Conservation (phyloP, 2,113 vertebrate species). For the Notothenia coriiceps region DNA sequence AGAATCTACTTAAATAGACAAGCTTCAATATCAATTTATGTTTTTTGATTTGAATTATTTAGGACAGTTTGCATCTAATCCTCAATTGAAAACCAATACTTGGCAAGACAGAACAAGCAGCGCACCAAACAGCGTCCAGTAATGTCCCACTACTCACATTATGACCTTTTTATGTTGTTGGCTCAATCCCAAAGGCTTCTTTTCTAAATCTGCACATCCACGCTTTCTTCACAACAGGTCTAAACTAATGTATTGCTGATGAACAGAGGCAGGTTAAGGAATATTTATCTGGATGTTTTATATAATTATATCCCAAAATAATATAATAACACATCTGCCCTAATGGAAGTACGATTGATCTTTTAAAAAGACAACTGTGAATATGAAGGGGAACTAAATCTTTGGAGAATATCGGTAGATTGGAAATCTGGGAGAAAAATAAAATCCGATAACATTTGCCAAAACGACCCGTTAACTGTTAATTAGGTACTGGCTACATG, state of each 20-base stretch:
- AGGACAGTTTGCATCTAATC: neutral
- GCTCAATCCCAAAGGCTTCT: neutral
- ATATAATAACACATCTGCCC: too few relatives aligned
- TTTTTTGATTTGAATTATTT: neutral
- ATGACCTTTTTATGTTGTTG: neutral
- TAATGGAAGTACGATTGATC: too few relatives aligned
- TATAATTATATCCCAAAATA: too few relatives aligned
- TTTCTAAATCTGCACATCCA: neutral
- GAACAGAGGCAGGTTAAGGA: too few relatives aligned
- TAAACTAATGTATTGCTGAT: neutral
- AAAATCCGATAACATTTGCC: too few relatives aligned
- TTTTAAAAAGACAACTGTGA: neutral
- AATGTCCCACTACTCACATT: neutral
- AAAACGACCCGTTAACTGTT: too few relatives aligned
- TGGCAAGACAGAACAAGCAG: slow-evolving; percentile 3
- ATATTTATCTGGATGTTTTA: too few relatives aligned
- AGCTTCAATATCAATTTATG: neutral
- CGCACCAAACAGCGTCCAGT: neutral
- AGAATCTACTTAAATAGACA: neutral
- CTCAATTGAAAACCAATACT: neutral
- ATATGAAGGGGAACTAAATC: neutral
- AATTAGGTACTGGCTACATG: too few relatives aligned
- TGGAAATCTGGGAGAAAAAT: too few relatives aligned
- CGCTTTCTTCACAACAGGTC: neutral
- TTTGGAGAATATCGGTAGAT: neutral